Evolutionary conservation across 35 echinoderm and acorn worm species (phyloP).

Genomic region (Eucidaris tribuloides): DNA sequence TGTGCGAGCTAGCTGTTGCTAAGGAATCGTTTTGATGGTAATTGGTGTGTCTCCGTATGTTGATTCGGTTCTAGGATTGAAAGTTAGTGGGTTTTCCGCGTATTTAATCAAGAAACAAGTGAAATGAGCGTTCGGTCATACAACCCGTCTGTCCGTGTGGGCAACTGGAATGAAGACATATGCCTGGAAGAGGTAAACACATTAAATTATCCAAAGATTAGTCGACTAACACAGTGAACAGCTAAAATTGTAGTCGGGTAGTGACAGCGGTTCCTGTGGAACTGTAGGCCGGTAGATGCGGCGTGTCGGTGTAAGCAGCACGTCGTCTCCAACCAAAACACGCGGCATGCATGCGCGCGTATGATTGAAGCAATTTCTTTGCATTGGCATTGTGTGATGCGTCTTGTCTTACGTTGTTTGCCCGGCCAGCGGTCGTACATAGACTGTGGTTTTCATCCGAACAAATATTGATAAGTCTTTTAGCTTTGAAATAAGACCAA

Average conservation of each 20-base stretch:
- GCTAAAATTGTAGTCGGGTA: not conserved
- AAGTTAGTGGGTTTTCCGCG: too few species aligned
- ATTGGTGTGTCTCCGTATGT: too few species aligned
- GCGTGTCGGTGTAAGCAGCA: not conserved
- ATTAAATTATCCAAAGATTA: too few species aligned
- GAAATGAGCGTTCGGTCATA: constrained; percentile 91
- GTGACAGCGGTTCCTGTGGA: not conserved
- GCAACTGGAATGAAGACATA: constrained; percentile 91
- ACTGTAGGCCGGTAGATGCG: not conserved
- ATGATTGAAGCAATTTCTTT: not conserved
- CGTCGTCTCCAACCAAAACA: not conserved
- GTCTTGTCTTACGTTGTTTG: too few species aligned
- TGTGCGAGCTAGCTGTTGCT: too few species aligned
- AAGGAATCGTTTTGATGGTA: too few species aligned
- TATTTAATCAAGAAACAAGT: not conserved
- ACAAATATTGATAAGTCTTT: too few species aligned
- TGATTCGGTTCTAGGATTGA: too few species aligned
- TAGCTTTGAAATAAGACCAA: too few species aligned
- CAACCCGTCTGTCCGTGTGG: constrained; percentile 86
- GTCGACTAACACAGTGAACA: too few species aligned
- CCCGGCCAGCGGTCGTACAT: too few species aligned
- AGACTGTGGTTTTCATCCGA: too few species aligned
- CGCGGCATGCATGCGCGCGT: not conserved
- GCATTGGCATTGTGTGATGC: not conserved
- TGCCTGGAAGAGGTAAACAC: constrained; percentile 84